These are phyloP conservation scores for Notarius lentiginosus DNA, from an alignment of 2,113 vertebrate species.

Conservation along the genomic window DNA sequence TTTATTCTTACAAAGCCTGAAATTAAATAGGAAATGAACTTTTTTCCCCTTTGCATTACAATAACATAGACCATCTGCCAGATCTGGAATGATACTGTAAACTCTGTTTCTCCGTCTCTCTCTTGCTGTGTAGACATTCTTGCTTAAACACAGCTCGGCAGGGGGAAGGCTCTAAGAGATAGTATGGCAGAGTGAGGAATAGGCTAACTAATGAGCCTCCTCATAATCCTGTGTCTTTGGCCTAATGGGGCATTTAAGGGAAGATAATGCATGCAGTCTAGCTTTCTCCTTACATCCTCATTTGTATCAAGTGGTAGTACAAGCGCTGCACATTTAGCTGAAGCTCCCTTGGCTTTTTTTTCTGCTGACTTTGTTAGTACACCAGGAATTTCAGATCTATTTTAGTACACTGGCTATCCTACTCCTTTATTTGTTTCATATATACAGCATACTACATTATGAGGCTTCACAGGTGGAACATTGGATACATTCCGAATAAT, in stretches of 20 bases:
- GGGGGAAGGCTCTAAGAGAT: slow-evolving; percentile 64
- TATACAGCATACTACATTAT: neutral
- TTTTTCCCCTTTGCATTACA: neutral
- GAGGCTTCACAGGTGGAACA: neutral
- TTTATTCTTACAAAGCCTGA: neutral
- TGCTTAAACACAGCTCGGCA: slow-evolving; percentile 66
- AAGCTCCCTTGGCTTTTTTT: slow-evolving; percentile 24
- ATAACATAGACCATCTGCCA: slow-evolving; percentile 15
- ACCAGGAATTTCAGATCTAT: neutral
- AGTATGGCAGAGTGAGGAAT: slow-evolving; percentile 71
- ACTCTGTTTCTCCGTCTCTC: slow-evolving; percentile 32
- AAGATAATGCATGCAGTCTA: slow-evolving; percentile 70
- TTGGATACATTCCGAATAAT: neutral
- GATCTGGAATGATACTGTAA: slow-evolving; percentile 40
- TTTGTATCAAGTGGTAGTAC: slow-evolving; percentile 73
- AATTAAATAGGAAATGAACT: slow-evolving; percentile 4
- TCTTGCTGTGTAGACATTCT: slow-evolving; percentile 51
- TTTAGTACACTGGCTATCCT: neutral
- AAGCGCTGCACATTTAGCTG: slow-evolving; percentile 69
- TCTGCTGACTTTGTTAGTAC: too few species aligned
- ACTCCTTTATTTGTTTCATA: neutral
- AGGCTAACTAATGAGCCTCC: slow-evolving; percentile 72
- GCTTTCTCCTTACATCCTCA: slow-evolving; percentile 68
- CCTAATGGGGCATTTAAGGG: slow-evolving; percentile 77
- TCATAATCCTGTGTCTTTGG: slow-evolving; percentile 74